phyloP scores from a whole-genome alignment of 2,888 invertebrate genomes.

The Sinhomidia bicolor region DNA sequence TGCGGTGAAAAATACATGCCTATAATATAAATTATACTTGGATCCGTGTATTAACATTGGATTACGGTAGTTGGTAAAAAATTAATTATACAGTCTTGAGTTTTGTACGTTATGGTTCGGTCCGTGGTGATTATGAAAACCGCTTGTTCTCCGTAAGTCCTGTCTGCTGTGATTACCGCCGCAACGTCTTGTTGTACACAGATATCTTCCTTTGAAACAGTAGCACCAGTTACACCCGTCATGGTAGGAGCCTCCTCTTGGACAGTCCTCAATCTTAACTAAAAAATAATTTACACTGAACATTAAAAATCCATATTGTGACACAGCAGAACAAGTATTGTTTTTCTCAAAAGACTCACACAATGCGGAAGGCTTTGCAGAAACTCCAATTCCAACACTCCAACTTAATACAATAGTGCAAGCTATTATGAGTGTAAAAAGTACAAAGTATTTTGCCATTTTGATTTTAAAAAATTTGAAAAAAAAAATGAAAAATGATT shows the following conservation, averaged over 20 bases:
- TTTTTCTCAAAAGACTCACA: slow-evolving; percentile 29
- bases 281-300: background rate
- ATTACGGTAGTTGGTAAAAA: background rate
- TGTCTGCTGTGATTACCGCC: slow-evolving; percentile 46
- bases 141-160: slow-evolving; percentile 10
- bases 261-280: slow-evolving; percentile 65
- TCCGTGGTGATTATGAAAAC: slow-evolving; percentile 26
- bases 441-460: slow-evolving; percentile 59
- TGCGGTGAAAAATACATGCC: background rate
- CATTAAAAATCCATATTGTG: background rate
- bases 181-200: slow-evolving; percentile 66
- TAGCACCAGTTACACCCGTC: slow-evolving; percentile 72
- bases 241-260: slow-evolving; percentile 55
- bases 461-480: background rate
- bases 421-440: slow-evolving; percentile 55
- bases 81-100: slow-evolving; percentile 59
- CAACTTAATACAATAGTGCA: slow-evolving; percentile 45
- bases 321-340: background rate
- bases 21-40: too few species aligned
- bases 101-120: slow-evolving; percentile 51
- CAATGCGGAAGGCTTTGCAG: slow-evolving; percentile 42
- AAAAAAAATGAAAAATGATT: background rate
- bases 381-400: slow-evolving; percentile 17
- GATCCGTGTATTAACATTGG: background rate
- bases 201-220: slow-evolving; percentile 69